Evolutionary conservation across 2,888 invertebrate species (phyloP).

Genomic region (Platycheirus rosarum): DNA sequence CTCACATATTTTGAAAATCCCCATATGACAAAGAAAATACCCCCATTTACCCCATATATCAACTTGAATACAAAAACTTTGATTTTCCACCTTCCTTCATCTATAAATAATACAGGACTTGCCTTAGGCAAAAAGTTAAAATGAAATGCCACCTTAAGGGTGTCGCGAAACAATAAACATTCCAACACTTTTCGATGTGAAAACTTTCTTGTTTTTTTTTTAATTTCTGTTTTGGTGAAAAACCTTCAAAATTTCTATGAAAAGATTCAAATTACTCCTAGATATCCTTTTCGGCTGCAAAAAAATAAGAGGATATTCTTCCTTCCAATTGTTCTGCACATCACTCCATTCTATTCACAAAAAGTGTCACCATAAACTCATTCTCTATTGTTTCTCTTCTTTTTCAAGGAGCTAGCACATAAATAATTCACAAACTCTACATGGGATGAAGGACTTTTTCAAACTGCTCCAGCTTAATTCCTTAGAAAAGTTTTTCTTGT

Average conservation of each 20-base stretch:
- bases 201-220: not conserved
- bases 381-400: constrained; percentile 45
- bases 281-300: constrained; percentile 4
- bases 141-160: constrained; percentile 7
- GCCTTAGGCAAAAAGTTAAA: constrained; percentile 27
- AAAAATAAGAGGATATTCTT: constrained; percentile 14
- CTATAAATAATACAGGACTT: too few species aligned
- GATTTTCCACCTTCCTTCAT: not conserved
- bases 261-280: not conserved
- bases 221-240: not conserved
- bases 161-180: constrained; percentile 12
- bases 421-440: constrained; percentile 50
- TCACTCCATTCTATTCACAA: not conserved
- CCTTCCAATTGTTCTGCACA: not conserved
- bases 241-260: not conserved
- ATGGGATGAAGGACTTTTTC: constrained; percentile 50
- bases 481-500: constrained; percentile 19
- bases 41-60: not conserved
- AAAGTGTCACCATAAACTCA: constrained; percentile 29
- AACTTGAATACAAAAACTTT: constrained; percentile 14
- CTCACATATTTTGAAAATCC: too few species aligned
- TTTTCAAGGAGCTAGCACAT: constrained; percentile 41
- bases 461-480: constrained; percentile 45
- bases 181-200: not conserved
- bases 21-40: not conserved